Evolutionary conservation across 2,113 vertebrate genomes (phyloP).

Genomic region (Eidolon helvum): DNA sequence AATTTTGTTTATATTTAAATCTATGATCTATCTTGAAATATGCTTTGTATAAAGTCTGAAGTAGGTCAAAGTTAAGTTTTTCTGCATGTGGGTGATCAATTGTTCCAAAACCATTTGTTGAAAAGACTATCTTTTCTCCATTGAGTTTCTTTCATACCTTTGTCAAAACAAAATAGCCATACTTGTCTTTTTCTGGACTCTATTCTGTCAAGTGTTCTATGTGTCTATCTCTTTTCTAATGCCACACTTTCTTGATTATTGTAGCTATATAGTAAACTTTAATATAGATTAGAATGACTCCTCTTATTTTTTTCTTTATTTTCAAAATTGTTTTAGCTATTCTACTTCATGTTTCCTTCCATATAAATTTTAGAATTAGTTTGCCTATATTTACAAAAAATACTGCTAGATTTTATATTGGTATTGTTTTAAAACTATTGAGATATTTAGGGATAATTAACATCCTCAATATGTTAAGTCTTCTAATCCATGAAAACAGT

Average conservation of each 20-base stretch:
- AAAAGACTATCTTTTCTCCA: not conserved
- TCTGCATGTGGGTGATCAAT: not conserved
- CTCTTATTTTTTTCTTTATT: not conserved
- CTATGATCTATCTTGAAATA: not conserved
- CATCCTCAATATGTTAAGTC: not conserved
- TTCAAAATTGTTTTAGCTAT: not conserved
- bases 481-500: not conserved
- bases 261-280: not conserved
- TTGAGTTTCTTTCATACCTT: not conserved
- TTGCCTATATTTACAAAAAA: constrained; percentile 2
- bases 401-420: not conserved
- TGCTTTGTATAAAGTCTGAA: not conserved
- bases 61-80: not conserved
- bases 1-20: not conserved
- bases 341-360: not conserved
- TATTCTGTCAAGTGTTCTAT: not conserved
- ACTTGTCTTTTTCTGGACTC: not conserved
- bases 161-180: not conserved
- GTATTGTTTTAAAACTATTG: not conserved
- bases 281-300: not conserved
- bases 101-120: not conserved
- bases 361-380: not conserved
- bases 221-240: not conserved
- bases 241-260: not conserved
- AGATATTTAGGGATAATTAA: not conserved